phyloP scores from a whole-genome alignment of 2,888 invertebrate species.

The Melolontha melolontha region DNA sequence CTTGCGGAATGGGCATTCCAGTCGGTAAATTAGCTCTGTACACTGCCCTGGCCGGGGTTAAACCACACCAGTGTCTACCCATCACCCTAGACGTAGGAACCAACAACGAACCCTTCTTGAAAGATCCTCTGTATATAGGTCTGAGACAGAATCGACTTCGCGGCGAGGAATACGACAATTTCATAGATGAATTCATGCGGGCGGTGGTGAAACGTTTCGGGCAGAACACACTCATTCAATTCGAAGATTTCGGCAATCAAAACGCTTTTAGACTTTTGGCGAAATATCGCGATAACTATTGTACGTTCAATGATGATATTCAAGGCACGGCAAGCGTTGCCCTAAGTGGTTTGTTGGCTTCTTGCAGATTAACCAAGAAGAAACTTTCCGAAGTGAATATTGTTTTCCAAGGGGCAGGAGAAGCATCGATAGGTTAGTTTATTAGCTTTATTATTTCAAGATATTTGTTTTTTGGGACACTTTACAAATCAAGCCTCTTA shows the following conservation, averaged over 20 bases:
- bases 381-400: slow-evolving; percentile 86
- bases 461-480: too few relatives aligned
- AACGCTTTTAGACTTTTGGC: slow-evolving; percentile 95
- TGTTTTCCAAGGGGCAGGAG: slow-evolving; percentile 97
- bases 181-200: slow-evolving; percentile 97
- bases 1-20: slow-evolving; percentile 99
- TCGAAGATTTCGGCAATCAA: slow-evolving; percentile 98
- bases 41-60: slow-evolving; percentile 96
- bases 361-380: slow-evolving; percentile 85
- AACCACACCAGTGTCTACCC: slow-evolving; percentile 95
- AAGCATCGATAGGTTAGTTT: slow-evolving; percentile 63
- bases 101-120: slow-evolving; percentile 84
- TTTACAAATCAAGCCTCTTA: too few relatives aligned
- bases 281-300: slow-evolving; percentile 89
- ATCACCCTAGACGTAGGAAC: slow-evolving; percentile 96
- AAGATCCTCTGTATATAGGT: slow-evolving; percentile 97
- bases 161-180: slow-evolving; percentile 89
- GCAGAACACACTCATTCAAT: slow-evolving; percentile 88
- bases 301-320: slow-evolving; percentile 99
- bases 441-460: too few relatives aligned
- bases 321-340: slow-evolving; percentile 98
- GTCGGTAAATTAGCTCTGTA: slow-evolving; percentile 97
- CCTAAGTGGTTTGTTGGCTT: slow-evolving; percentile 92
- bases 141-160: slow-evolving; percentile 85
- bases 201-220: slow-evolving; percentile 88